phyloP scores from a whole-genome alignment of 2,113 vertebrate genomes.

The Festucalex cinctus region DNA sequence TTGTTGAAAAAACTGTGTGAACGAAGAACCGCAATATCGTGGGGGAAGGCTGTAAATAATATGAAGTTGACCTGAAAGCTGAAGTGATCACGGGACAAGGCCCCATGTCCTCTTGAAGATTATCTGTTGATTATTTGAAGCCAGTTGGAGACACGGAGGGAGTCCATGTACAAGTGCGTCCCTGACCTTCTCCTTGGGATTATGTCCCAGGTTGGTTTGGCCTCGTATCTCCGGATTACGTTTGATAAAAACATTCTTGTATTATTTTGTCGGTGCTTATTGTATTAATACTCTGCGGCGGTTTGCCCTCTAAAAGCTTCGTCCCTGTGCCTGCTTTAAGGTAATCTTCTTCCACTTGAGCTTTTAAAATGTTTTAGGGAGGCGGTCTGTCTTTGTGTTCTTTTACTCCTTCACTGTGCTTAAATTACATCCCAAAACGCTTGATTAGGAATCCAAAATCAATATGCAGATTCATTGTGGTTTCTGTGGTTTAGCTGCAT shows the following conservation, averaged over 20 bases:
- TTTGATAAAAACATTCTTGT: conserved; percentile 76
- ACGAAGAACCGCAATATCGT: too few relatives aligned
- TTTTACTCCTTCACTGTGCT: neutral
- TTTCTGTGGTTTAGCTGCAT: neutral
- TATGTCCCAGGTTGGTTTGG: conserved; percentile 67
- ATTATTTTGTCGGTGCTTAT: conserved; percentile 72
- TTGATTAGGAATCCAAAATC: neutral
- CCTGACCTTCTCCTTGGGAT: conserved; percentile 73
- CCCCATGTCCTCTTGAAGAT: conserved; percentile 60
- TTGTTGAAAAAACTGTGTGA: too few relatives aligned
- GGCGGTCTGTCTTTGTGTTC: conserved; percentile 32
- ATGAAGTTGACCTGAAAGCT: conserved; percentile 32
- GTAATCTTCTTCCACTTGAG: conserved; percentile 74
- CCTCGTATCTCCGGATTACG: conserved; percentile 73
- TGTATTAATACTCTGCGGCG: conserved; percentile 69
- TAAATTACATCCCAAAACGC: neutral
- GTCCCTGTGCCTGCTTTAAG: conserved; percentile 52
- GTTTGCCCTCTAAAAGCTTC: conserved; percentile 59
- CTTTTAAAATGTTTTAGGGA: conserved; percentile 61
- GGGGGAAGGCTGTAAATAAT: conserved; percentile 12
- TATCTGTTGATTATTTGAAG: conserved; percentile 63
- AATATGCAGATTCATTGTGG: neutral
- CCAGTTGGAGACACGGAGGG: conserved; percentile 32
- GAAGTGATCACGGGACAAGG: conserved; percentile 20
- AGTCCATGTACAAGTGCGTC: conserved; percentile 27